Evolutionary conservation across 2,888 invertebrate species (phyloP), one percentile per base, ranked within the genome.

Genomic region (Brassicogethes aeneus): DNA sequence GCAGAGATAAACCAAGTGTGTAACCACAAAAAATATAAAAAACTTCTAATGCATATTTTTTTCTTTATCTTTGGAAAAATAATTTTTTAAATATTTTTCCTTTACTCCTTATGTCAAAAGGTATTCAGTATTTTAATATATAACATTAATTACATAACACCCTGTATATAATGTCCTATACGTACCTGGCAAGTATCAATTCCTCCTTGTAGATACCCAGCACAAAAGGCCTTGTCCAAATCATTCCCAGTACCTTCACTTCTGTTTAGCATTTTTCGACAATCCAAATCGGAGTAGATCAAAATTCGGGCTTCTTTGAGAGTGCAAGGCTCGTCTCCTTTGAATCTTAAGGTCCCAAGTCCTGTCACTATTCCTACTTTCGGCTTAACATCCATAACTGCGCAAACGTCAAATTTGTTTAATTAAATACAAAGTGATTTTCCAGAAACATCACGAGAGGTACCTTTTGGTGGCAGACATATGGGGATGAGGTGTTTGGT

Each of bases 141-240:
- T n/a, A n/a, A n/a, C n/a, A n/a, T n/a, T n/a, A n/a, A n/a, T n/a
- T n/a, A n/a, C n/a, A n/a, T n/a, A n/a, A n/a, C n/a, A n/a, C n/a
- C n/a, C n/a, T n/a, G n/a, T n/a, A n/a, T n/a, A n/a, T n/a, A n/a
- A n/a, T n/a, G n/a, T n/a, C n/a, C n/a, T n/a, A 23, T 23, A 29
- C 45, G 55, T 64, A 79, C 79, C 73, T 79, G 78, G 55, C 80
- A 80, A 1, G 79, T 75, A 54, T 80, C 80, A 38, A 71, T 74
- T 45, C 62, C 75, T 65, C 62, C 76, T 69, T 42, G 70, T 63
- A 61, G 70, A 73, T 65, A 66, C 1, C 68, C 68, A 48, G 82
- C 82, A 59, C 83, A 83, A 45, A 68, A 62, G 2, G 64, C 71
- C 33, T 60, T 54, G 7, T 41, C 48, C 1, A 51, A 52, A 41